These are phyloP conservation scores for Leptonema lineaticorne DNA, from an alignment of 1,140 invertebrate genomes.

Conservation along the genomic window DNA sequence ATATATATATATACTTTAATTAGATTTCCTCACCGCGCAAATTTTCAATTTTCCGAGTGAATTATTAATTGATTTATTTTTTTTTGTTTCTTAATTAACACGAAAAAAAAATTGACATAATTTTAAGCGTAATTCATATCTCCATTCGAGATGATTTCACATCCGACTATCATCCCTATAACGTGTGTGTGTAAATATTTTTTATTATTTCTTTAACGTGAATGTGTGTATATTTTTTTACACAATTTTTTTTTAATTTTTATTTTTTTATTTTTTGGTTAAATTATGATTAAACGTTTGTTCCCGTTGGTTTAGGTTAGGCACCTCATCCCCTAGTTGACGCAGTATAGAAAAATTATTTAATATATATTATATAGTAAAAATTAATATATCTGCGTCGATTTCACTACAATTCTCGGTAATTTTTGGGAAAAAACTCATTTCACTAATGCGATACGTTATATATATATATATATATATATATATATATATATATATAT, in stretches of 20 bases:
- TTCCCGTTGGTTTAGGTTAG: slow-evolving; percentile 28
- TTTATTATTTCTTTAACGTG: not conserved
- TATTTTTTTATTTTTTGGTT: not conserved
- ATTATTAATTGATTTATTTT: too few relatives aligned
- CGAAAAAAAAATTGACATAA: slow-evolving; percentile 19
- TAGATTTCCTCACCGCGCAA: too few relatives aligned
- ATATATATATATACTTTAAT: too few relatives aligned
- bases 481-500: too few relatives aligned
- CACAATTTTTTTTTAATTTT: not conserved
- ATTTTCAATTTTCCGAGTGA: slow-evolving; percentile 1
- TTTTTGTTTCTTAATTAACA: too few relatives aligned
- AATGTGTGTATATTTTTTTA: not conserved
- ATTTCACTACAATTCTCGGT: not conserved
- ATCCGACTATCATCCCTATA: not conserved
- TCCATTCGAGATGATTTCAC: slow-evolving; percentile 3
- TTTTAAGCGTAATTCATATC: slow-evolving; percentile 15
- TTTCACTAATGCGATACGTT: not conserved
- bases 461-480: not conserved
- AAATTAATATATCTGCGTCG: too few relatives aligned
- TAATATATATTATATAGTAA: too few relatives aligned
- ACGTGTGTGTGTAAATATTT: not conserved
- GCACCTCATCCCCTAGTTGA: slow-evolving; percentile 16
- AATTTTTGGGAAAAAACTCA: slow-evolving; percentile 9
- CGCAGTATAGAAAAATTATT: too few relatives aligned
- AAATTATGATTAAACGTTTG: slow-evolving; percentile 19